These are phyloP conservation scores for Coregonus suidteri DNA, from an alignment of 2,797 vertebrate species.

Conservation along the genomic window DNA sequence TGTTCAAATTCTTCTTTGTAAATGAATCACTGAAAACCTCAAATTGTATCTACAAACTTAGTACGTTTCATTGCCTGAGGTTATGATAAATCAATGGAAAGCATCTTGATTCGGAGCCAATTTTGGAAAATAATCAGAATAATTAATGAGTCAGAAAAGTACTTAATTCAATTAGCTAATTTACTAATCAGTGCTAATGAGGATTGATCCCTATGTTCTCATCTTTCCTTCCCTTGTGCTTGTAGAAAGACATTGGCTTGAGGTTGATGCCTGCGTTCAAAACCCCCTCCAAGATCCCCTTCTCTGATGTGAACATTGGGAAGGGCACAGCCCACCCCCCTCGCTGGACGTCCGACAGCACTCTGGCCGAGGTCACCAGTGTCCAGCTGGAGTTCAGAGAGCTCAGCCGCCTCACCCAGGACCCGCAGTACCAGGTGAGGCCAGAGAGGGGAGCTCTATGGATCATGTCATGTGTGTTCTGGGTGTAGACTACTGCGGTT, in stretches of 20 bases:
- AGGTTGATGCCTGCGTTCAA: conserved; percentile 95
- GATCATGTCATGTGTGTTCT: not conserved
- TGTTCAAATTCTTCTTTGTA: no score
- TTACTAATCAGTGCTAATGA: not conserved
- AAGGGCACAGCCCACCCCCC: conserved; percentile 92
- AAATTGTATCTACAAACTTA: no score
- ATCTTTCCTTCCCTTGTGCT: conserved; percentile 23
- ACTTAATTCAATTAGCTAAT: not conserved
- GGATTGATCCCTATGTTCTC: not conserved
- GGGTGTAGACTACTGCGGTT: not conserved
- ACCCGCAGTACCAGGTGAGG: conserved; percentile 84
- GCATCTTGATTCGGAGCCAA: no score
- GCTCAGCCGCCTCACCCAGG: conserved; percentile 88
- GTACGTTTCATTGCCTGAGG: no score
- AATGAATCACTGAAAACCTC: no score
- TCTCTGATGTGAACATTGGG: conserved; percentile 94
- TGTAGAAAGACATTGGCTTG: conserved; percentile 90
- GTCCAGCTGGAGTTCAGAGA: conserved; percentile 97
- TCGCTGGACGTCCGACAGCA: conserved; percentile 96
- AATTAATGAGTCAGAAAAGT: not conserved
- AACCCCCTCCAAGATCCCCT: conserved; percentile 94
- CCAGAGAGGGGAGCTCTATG: not conserved
- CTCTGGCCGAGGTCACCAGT: conserved; percentile 95
- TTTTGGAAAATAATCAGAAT: not conserved
- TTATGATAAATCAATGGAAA: not conserved